Evolutionary conservation across 1,140 invertebrate species (phyloP), one percentile per base, ranked within the genome.

Genomic region (Brachionus manjavacas): DNA sequence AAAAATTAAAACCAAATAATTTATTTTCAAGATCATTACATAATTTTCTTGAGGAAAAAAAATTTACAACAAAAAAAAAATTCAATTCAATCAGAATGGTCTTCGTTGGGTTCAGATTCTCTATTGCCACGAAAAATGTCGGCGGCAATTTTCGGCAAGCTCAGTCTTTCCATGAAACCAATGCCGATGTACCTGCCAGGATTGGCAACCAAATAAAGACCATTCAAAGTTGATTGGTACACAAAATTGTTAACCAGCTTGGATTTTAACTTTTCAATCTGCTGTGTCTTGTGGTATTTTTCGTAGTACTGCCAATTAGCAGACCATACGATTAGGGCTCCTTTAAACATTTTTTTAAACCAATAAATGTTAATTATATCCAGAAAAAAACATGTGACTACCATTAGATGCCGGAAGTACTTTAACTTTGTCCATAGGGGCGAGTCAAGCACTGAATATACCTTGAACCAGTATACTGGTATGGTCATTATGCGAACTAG

Each of bases 321-420:
- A 7, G 79, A 81, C 79, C 79, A 81, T 3, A 87, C 86, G 81
- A 86, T 87, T 23, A 84, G 68, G 8, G 86, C 86, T 28, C 88
- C 88, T 60, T 85, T 64, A 66, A 85, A 86, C 74, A 89, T 87
- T 86, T 87, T 89, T 83, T 86, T 86, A 83, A 89, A 88, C 88
- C 88, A 89, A 80, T 86, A 86, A 35, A 89, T 43, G 85, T 89
- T 89, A 31, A 88, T 87, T 11, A 86, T 76, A 84, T 89, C 88
- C 16, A 89, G 84, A 76, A 88, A 84, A 81, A 87, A 41, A 84
- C 88, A 88, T 7, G 87, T 85, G n/a, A 86, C 68, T 60, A 88
- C 83, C 20, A 89, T 84, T n/a, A 88, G 86, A 31, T 86, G 84
- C 49, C 86, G 86, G 16, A 88, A 87, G 84, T 87, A 85, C 8